These are phyloP conservation scores for Penaeus vannamei DNA, from an alignment of 1,140 invertebrate genomes.

Conservation along the genomic window DNA sequence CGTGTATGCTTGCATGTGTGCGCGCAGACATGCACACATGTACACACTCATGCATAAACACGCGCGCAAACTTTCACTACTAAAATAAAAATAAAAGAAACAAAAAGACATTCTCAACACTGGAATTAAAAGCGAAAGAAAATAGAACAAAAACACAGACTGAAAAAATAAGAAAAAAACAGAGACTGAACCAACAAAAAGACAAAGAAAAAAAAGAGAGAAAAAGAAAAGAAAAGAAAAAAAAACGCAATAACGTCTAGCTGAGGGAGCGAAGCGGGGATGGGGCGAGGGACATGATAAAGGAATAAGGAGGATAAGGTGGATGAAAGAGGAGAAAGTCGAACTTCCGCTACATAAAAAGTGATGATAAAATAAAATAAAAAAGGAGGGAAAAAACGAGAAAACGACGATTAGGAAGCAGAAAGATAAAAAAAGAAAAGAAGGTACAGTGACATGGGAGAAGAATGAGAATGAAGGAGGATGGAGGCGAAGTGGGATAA, in stretches of 20 bases:
- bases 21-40: background rate
- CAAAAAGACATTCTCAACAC: background rate
- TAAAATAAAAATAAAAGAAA: constrained; percentile 37
- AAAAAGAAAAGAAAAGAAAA: constrained; percentile 34
- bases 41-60: constrained; percentile 55
- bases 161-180: constrained; percentile 33
- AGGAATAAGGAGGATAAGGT: constrained; percentile 44
- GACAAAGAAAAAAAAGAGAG: constrained; percentile 41
- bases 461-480: background rate
- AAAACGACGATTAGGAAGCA: too few species aligned
- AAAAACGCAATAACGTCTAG: too few species aligned
- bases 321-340: too few species aligned
- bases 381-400: too few species aligned
- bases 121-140: too few species aligned
- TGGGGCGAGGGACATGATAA: constrained; percentile 8
- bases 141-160: background rate
- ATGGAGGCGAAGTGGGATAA: constrained; percentile 67
- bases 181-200: constrained; percentile 9
- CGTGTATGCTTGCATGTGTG: background rate
- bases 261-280: constrained; percentile 17
- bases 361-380: too few species aligned
- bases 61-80: constrained; percentile 23
- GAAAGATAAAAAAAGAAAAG: too few species aligned
- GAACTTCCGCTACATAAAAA: too few species aligned
- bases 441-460: too few species aligned